These are phyloP conservation scores for Illadopsis cleaveri DNA, from an alignment of 2,113 vertebrate species.

Conservation along the genomic window DNA sequence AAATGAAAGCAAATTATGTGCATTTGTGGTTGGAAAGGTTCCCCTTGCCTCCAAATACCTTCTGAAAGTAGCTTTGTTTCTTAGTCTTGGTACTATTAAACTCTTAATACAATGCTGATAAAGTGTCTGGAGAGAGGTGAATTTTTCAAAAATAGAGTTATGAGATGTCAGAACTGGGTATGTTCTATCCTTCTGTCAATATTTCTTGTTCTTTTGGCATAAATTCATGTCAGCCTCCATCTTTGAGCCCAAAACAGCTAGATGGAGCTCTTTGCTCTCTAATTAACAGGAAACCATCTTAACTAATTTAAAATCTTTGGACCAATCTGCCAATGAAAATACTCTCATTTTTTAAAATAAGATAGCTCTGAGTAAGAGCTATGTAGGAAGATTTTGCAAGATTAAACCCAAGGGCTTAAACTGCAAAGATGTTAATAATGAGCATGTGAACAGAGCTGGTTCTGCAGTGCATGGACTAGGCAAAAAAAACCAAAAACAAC, in stretches of 20 bases:
- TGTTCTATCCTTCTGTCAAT: not conserved
- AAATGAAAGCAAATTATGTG: conserved; percentile 18
- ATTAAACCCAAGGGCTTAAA: not conserved
- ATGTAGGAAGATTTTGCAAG: conserved; percentile 2
- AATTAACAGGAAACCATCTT: not conserved
- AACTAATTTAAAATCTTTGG: not conserved
- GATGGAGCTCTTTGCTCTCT: conserved; percentile 55
- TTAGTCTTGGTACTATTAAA: not conserved
- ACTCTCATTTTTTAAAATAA: not conserved
- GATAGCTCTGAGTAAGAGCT: conserved; percentile 25
- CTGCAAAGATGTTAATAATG: not conserved
- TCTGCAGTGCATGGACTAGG: not conserved
- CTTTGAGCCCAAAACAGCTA: conserved; percentile 38
- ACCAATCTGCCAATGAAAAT: not conserved
- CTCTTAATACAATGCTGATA: not conserved
- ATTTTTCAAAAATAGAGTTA: not conserved
- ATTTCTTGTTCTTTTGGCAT: not conserved
- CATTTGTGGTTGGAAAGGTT: conserved; percentile 21
- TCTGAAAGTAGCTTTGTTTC: not conserved
- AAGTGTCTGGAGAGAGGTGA: not conserved
- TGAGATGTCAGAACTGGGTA: not conserved
- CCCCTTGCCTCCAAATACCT: not conserved
- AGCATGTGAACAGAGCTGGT: not conserved
- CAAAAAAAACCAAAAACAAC: no score
- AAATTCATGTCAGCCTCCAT: not conserved